Evolutionary conservation across 2,113 vertebrate species (phyloP), one percentile per base, ranked within the genome.

Genomic region (Chrysochloris asiatica): DNA sequence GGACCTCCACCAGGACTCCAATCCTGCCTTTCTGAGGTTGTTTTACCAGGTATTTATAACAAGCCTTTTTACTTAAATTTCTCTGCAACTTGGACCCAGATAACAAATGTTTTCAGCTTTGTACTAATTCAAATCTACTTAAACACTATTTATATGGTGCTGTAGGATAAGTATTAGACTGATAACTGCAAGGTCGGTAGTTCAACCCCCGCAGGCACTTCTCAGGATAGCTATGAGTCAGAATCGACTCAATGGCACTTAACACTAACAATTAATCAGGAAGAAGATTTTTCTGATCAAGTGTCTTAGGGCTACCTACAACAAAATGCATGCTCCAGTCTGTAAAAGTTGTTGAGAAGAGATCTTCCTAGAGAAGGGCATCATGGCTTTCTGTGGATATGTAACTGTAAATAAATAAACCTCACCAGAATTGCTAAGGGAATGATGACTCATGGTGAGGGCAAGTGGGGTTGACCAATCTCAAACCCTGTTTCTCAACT

Each of bases 1-100:
- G 2, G 97, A 98, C 83, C 94, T 98, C 94, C 83, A 43, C 84
- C 95, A 96, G 0, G 98, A 99, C 92, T 93, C 94, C 88, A 97
- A 36, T 52, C 97, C 98, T 5, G 72, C 93, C 47, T 99, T 98
- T 90, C 98, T 97, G 79, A 97, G 97, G 52, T 91, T 97, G 36
- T 99, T 99, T 96, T 98, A 98, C 88, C 97, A 98, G 99, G 99
- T 99, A 97, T 54, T 91, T 83, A 50, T 83, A 71, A 91, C 30
- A 8, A 73, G 26, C 16, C 3, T 19, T 54, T 86, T 59, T 71
- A 69, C 83, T 88, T 59, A 52, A 67, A 16, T 63, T 54, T 67
- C 72, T 94, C 52, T 81, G 26, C 30, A 47, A 86, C 16, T 75
- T 41, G 38, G 6, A 59, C 52, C 82, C 76, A 43, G 77, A 79